phyloP scores from a whole-genome alignment of 2,888 invertebrate species.

The Papilio demoleus region DNA sequence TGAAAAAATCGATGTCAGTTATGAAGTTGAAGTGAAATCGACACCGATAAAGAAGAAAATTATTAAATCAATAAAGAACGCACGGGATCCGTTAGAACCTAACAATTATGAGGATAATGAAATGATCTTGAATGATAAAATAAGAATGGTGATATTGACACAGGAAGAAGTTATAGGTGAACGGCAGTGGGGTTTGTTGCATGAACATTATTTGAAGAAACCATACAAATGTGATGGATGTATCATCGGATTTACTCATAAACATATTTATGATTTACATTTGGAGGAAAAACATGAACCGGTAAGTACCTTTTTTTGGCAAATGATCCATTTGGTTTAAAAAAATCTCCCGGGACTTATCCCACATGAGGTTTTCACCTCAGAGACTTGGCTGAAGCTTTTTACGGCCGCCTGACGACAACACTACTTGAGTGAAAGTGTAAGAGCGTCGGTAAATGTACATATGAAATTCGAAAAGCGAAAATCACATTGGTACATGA shows the following conservation, averaged over 20 bases:
- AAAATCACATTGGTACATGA: no score
- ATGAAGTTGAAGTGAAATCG: not conserved
- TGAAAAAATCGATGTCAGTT: not conserved
- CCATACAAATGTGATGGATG: constrained; percentile 68
- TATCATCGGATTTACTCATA: constrained; percentile 67
- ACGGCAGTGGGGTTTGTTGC: constrained; percentile 54
- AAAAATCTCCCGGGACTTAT: no score
- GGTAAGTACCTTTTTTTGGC: constrained; percentile 49
- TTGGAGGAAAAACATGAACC: constrained; percentile 60
- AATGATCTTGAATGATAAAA: constrained; percentile 59
- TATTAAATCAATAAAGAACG: not conserved
- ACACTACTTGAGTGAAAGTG: no score
- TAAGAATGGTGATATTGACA: constrained; percentile 55
- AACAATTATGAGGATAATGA: not conserved
- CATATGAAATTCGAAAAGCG: no score
- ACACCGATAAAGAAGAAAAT: not conserved
- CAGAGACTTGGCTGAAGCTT: no score
- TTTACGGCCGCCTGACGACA: no score
- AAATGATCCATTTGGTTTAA: no score
- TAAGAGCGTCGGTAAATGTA: no score
- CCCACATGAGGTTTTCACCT: no score
- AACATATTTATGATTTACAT: constrained; percentile 60
- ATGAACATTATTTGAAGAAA: constrained; percentile 59
- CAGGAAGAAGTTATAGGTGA: constrained; percentile 59
- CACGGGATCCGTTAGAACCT: not conserved